These are phyloP conservation scores for Sebastes schlegelii DNA, from an alignment of 2,113 vertebrate species.

Conservation along the genomic window DNA sequence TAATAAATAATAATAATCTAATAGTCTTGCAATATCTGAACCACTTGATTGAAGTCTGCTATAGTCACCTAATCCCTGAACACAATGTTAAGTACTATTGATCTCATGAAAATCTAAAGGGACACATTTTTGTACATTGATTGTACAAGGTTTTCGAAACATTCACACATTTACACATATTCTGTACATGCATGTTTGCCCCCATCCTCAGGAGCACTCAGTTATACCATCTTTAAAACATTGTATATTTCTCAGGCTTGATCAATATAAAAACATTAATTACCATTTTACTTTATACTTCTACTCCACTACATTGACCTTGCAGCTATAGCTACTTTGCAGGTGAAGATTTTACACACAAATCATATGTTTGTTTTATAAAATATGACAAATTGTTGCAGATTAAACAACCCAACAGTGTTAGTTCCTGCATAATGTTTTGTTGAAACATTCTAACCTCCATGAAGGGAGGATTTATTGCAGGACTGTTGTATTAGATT, in stretches of 20 bases:
- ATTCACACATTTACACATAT: no score
- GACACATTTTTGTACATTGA: no score
- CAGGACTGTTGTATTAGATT: neutral
- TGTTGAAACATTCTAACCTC: no score
- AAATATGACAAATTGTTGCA: neutral
- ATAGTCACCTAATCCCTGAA: neutral
- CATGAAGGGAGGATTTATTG: no score
- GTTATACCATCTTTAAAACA: neutral
- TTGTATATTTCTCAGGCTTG: no score
- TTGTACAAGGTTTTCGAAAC: no score
- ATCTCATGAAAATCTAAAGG: neutral
- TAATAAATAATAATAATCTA: neutral
- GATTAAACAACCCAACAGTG: no score
- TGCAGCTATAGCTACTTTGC: neutral
- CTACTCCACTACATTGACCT: neutral
- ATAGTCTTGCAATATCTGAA: neutral
- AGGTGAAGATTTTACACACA: neutral
- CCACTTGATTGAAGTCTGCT: neutral
- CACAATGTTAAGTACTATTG: neutral
- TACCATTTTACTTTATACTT: no score
- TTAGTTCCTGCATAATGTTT: no score
- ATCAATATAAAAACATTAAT: no score
- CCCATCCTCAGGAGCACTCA: neutral
- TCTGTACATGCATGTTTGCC: neutral
- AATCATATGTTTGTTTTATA: neutral